Evolutionary conservation across 2,888 invertebrate genomes (phyloP), one percentile per base, ranked within the genome.

Genomic region (Cataglyphis livida): DNA sequence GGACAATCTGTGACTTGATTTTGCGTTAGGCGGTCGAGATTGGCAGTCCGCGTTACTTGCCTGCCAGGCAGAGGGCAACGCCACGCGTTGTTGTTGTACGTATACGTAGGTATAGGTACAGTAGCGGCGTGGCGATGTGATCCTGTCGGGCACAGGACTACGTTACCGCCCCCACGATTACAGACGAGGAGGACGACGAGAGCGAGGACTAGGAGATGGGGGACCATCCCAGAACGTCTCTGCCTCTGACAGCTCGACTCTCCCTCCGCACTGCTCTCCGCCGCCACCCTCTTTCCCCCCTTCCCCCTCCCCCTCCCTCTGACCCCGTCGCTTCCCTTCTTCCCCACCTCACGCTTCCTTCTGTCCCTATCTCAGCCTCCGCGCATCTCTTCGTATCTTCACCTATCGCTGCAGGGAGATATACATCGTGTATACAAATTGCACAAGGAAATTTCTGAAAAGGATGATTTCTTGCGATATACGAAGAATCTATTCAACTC

Each of bases 131-230:
- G 92, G 92, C 93, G 93, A 93, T 92, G 93, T 93, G 94, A 94
- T 93, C 93, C 94, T 94, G 94, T 93, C 94, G 93, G 90, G 93
- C 93, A 94, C 94, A 94, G 94, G 92, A 93, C 93, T 94, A 93
- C 91, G 93, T 93, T 93, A 94, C 94, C 94, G 94, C 90, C 90
- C 90, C 93, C 93, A 93, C 94, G 94, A 94, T 94, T 94, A 94
- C 93, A 93, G 94, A 94, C 92, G 92, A 91, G 90, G 91, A 90
- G 85, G 88, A 87, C 89, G 91, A 91, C 90, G 93, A 93, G 92
- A 91, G 92, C 90, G 92, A 91, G 92, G 89, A 90, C 91, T 90
- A 90, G 90, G 89, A 93, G 90, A 51, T 51, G 48, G 91, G 92
- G 92, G 92, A 84, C 91, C 93, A 93, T 93, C 93, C 94, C 93